phyloP scores from a whole-genome alignment of 2,888 invertebrate genomes.

The Ptychoptera albimana region DNA sequence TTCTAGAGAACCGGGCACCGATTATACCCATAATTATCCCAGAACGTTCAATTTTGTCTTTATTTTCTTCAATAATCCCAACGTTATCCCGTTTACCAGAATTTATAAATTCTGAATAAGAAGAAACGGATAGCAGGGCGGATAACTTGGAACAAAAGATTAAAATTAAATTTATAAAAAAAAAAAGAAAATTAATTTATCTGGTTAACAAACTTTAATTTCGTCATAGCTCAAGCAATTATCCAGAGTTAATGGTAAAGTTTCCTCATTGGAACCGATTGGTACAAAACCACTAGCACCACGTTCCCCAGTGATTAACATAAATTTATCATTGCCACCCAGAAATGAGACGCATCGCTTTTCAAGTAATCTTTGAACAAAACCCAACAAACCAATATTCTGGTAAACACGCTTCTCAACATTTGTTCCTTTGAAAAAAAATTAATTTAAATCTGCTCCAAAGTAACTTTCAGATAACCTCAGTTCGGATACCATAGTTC shows the following conservation, averaged over 20 bases:
- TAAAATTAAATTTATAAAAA: not conserved
- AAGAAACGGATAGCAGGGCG: constrained; percentile 37
- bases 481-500: constrained; percentile 16
- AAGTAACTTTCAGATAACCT: not conserved
- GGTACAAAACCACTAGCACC: constrained; percentile 36
- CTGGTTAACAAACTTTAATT: constrained; percentile 28
- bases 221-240: constrained; percentile 41
- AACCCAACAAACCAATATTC: constrained; percentile 30
- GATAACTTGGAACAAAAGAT: constrained; percentile 20
- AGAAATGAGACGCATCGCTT: constrained; percentile 37
- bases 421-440: constrained; percentile 16
- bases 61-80: constrained; percentile 27
- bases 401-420: constrained; percentile 27
- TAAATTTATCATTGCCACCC: constrained; percentile 29
- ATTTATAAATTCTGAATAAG: constrained; percentile 39
- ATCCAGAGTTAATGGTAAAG: constrained; percentile 30
- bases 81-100: constrained; percentile 37
- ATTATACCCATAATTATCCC: constrained; percentile 35
- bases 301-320: constrained; percentile 27
- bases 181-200: not conserved
- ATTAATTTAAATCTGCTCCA: not conserved
- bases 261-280: constrained; percentile 34
- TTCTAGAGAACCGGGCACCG: constrained; percentile 32
- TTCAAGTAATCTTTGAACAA: constrained; percentile 35
- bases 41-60: constrained; percentile 28